These are phyloP conservation scores for Paramisgurnus dabryanus DNA, from an alignment of 2,113 vertebrate species.

Conservation along the genomic window DNA sequence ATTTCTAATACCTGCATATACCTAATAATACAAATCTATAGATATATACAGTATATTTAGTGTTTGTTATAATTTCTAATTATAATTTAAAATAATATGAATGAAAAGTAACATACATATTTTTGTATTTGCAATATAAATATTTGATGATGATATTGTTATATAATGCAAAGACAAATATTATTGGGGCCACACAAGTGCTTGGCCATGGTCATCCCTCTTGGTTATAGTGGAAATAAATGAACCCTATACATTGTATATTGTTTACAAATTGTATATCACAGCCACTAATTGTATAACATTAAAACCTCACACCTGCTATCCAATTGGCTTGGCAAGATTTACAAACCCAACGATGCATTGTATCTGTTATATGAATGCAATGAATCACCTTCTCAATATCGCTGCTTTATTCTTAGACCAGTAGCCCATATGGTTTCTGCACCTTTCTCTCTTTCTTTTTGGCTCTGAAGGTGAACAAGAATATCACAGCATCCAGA, in stretches of 20 bases:
- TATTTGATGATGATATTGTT: too few relatives aligned
- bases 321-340: not conserved
- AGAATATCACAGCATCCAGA: slow-evolving; percentile 40
- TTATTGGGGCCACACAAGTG: not conserved
- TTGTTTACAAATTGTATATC: slow-evolving; percentile 1
- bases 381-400: slow-evolving; percentile 16
- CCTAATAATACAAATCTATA: too few relatives aligned
- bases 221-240: not conserved
- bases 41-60: too few relatives aligned
- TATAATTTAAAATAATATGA: too few relatives aligned
- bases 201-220: not conserved
- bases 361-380: slow-evolving; percentile 18
- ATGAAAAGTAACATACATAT: too few relatives aligned
- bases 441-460: slow-evolving; percentile 21
- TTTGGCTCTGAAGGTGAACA: slow-evolving; percentile 45
- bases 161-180: too few relatives aligned
- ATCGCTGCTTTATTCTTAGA: slow-evolving; percentile 13
- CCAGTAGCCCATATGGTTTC: slow-evolving; percentile 15
- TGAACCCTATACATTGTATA: not conserved
- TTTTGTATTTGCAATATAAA: too few relatives aligned
- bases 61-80: too few relatives aligned
- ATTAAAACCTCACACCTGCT: slow-evolving; percentile 25
- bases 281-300: slow-evolving; percentile 13
- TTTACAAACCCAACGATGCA: not conserved
- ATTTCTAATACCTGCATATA: too few relatives aligned